Evolutionary conservation across 2,888 invertebrate genomes (phyloP).

Genomic region (Tetragonisca angustula): DNA sequence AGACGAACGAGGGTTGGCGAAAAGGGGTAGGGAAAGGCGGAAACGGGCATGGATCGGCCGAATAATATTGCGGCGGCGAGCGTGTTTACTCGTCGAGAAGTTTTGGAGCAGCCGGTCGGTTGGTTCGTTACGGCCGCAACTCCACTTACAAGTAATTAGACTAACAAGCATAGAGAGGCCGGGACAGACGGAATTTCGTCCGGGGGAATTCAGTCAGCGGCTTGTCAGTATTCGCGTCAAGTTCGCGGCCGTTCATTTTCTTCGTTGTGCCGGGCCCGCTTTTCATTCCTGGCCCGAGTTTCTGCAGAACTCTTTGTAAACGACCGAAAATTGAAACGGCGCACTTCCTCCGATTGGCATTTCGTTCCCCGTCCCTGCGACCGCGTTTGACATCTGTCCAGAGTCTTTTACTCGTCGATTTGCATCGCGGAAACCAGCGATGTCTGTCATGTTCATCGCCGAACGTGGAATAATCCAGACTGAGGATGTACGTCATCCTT

Average conservation of each 20-base stretch:
- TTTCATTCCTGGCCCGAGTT: neutral
- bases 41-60: slow-evolving; percentile 45
- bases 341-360: too few species aligned
- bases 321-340: too few species aligned
- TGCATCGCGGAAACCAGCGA: too few species aligned
- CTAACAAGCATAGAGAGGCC: slow-evolving; percentile 65
- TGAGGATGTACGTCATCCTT: too few species aligned
- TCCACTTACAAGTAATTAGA: slow-evolving; percentile 78
- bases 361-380: too few species aligned
- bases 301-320: too few species aligned
- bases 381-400: too few species aligned
- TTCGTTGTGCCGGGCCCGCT: slow-evolving; percentile 14
- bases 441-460: too few species aligned
- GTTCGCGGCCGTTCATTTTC: slow-evolving; percentile 40
- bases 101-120: slow-evolving; percentile 67
- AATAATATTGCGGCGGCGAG: slow-evolving; percentile 69
- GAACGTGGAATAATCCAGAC: too few species aligned
- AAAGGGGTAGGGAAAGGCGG: neutral
- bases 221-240: slow-evolving; percentile 53
- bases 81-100: slow-evolving; percentile 74
- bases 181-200: slow-evolving; percentile 52
- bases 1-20: neutral
- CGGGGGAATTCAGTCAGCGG: slow-evolving; percentile 56
- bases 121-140: slow-evolving; percentile 73
- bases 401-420: too few species aligned